phyloP scores from a whole-genome alignment of 92 coral and sea anemone genomes.

The Phenganax subtilis region DNA sequence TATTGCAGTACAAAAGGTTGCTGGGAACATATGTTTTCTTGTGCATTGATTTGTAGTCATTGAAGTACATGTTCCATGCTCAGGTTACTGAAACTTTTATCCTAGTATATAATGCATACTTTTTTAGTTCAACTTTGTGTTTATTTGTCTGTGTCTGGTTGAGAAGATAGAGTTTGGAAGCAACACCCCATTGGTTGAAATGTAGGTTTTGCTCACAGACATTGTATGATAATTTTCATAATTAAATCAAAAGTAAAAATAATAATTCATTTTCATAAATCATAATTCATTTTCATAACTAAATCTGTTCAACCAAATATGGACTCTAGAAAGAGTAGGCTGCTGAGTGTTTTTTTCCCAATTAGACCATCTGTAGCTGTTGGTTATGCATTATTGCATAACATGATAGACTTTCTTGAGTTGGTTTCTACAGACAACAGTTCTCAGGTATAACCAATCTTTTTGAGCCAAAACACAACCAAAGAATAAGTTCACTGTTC shows the following conservation, averaged over 20 bases:
- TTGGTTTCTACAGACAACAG: constrained; percentile 13
- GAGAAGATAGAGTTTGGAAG: constrained; percentile 56
- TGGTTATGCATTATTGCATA: constrained; percentile 82
- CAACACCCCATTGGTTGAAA: constrained; percentile 74
- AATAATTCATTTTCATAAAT: too few relatives aligned
- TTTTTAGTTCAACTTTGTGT: constrained; percentile 72
- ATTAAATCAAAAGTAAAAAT: neutral
- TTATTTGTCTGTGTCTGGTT: constrained; percentile 71
- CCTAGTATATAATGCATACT: neutral
- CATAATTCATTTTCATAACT: too few relatives aligned
- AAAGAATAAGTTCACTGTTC: neutral
- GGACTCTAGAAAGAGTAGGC: neutral
- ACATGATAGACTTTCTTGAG: constrained; percentile 72
- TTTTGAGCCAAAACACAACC: neutral
- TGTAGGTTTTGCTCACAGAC: constrained; percentile 48
- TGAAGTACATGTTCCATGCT: neutral
- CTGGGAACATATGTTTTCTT: too few relatives aligned
- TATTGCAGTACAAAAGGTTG: constrained; percentile 79
- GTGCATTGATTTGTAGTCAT: too few relatives aligned
- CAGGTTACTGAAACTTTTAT: neutral
- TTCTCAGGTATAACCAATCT: constrained; percentile 8
- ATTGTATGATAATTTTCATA: neutral
- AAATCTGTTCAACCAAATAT: neutral
- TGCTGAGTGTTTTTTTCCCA: neutral
- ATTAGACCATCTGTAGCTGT: constrained; percentile 77